Evolutionary conservation across 1,140 invertebrate genomes (phyloP), one percentile per base, ranked within the genome.

Genomic region (Tribolium madens): DNA sequence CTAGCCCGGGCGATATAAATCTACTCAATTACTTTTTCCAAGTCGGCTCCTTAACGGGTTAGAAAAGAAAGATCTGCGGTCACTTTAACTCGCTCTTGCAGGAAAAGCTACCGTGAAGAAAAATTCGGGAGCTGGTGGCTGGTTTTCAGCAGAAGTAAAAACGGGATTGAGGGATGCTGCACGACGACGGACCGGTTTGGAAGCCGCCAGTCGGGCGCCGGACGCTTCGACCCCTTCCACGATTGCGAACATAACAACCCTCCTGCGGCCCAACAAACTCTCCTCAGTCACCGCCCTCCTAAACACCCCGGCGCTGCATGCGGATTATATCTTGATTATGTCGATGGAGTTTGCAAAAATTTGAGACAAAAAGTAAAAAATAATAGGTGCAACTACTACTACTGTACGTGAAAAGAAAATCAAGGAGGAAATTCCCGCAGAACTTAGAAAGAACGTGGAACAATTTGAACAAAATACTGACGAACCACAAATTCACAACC

Each of bases 131-230:
- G 69, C 47, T 71, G 64, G 17, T 60, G 10, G 69, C 47, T 71
- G 57, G 57, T n/a, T 57, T 26, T 46, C 36, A 74, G 50, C 46
- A 75, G 31, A 48, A 75, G 73, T 75, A 64, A 60, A 75, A 64
- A 46, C 73, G 52, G 52, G 72, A 74, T 74, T 73, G 72, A 15
- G 72, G 47, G 72, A 75, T 18, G 52, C 73, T 75, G 52, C 52
- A 57, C 57, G 74, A 57, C 57, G 74, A 68, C 74, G 47, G 73
- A 33, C 42, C 33, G 36, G 50, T 69, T 33, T 15, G 74, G 76
- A 78, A 75, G 72, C 76, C 76, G 76, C 76, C 76, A 74, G 76
- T 68, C 76, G 76, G 76, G 76, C 76, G 76, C 76, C 76, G 72
- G 76, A 78, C 73, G 72, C 47, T 50, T 50, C 70, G 47, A 72